Base-by-base conservation (phyloP, 2,113 vertebrate species). In the Cyrtonyx montezumae region DNA sequence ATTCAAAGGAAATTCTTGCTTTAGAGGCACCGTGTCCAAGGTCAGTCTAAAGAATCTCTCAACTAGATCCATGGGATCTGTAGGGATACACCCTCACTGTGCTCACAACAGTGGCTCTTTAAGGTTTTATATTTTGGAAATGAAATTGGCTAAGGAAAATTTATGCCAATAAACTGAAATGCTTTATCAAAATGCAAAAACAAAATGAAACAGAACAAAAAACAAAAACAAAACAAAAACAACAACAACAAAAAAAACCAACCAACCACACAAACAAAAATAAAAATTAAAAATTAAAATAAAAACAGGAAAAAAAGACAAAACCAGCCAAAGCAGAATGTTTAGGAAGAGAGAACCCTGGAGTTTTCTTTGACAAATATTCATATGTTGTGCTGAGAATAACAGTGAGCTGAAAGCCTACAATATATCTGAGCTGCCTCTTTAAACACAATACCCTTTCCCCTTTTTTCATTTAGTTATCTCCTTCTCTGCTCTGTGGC, bases 391-490 rank as follows among this genome's bases (percentile, higher is more conserved):
- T 66, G 28, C 63, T 88, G 30, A 34, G 73, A 93, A 74, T 66
- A 93, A 84, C 51, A 58, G 58, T 34, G 69, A 95, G 51, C 30
- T 2, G 2, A 89, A 92, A 94, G 48, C 77, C 51, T 65, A 58
- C 53, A 93, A 90, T 93, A 95, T 65, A n/a, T 2, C 88, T 65
- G 63, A 71, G 51, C 91, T 94, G 69, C 78, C 71, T 94, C 82
- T 96, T 88, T 93, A 79, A 88, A 87, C 36, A 61, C 42, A 59
- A 30, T 68, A 69, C 91, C 82, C 83, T 90, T 76, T 90, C 73
- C 92, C 90, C 67, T 78, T 73, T 51, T 87, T 93, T 83, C 90
- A 93, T 92, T 92, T 96, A 95, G 91, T 96, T 83, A 96, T 96
- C 92, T 87, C 76, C 68, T 87, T 96, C 93, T 93, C 84, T 91